phyloP scores from a whole-genome alignment of 1,140 invertebrate genomes.

The Pseudobourletiella spinata region DNA sequence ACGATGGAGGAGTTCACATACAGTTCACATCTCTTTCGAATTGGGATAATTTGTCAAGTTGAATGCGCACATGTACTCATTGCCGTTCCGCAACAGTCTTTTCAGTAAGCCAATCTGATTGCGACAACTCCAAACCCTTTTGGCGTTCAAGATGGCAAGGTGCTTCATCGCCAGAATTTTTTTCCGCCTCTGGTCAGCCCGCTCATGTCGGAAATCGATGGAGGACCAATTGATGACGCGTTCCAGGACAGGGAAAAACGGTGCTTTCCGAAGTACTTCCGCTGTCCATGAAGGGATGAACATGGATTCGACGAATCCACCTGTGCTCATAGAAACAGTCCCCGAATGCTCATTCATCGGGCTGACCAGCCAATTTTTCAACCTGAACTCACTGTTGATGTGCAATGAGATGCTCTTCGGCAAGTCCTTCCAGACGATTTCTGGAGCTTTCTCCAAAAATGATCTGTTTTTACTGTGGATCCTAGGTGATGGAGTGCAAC shows the following conservation, averaged over 20 bases:
- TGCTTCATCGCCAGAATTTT: not conserved
- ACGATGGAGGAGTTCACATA: too few species aligned
- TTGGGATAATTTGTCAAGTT: not conserved
- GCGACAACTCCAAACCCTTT: not conserved
- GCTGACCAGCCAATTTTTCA: too few species aligned
- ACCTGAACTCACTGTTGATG: not conserved
- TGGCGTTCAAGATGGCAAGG: not conserved
- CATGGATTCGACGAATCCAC: not conserved
- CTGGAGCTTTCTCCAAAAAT: not conserved
- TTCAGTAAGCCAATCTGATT: not conserved
- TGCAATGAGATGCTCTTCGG: not conserved
- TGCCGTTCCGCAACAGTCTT: not conserved
- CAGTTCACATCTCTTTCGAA: too few species aligned
- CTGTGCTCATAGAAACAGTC: not conserved
- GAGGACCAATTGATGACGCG: slow-evolving; percentile 4
- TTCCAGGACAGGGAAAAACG: not conserved
- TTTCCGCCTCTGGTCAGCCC: not conserved
- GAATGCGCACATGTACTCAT: not conserved
- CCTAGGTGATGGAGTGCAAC: too few species aligned
- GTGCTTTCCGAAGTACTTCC: not conserved
- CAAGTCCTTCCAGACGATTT: not conserved
- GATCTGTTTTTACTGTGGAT: too few species aligned
- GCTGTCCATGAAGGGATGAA: not conserved
- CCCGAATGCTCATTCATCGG: too few species aligned
- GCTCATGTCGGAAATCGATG: not conserved